Percentiles rank a stretch among this genome's conserved stretches.
Evolutionary conservation across 1,140 invertebrate species (phyloP).

Genomic region (Drosophila albomicans): DNA sequence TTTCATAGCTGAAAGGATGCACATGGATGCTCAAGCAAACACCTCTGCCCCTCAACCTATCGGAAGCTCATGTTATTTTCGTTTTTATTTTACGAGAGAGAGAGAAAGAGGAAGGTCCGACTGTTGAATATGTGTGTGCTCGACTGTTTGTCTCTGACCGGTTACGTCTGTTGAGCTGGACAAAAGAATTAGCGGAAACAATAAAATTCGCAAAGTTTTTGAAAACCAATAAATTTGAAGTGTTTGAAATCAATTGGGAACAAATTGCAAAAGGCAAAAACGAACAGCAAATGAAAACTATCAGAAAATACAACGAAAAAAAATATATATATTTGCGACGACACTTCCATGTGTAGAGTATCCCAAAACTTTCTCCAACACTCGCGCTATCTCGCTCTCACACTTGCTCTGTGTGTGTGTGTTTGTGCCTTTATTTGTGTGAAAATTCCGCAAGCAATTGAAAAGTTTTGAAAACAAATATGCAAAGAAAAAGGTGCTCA

Average conservation of each 20-base stretch:
- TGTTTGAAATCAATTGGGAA: constrained; percentile 81
- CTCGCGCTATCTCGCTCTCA: constrained; percentile 12
- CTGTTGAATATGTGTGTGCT: constrained; percentile 39
- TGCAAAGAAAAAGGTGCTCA: constrained; percentile 78
- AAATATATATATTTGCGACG: constrained; percentile 33
- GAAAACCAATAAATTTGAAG: constrained; percentile 82
- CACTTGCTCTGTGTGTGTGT: constrained; percentile 2
- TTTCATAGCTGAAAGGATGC: constrained; percentile 39
- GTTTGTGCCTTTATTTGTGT: constrained; percentile 48
- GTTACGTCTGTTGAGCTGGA: constrained; percentile 52
- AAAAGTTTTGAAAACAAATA: constrained; percentile 79
- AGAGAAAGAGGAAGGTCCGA: constrained; percentile 2
- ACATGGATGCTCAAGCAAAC: background rate
- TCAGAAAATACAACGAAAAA: constrained; percentile 18
- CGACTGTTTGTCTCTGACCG: constrained; percentile 23
- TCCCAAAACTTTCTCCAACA: constrained; percentile 27
- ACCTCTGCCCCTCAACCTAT: background rate
- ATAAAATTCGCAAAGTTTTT: constrained; percentile 79
- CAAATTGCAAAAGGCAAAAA: constrained; percentile 76
- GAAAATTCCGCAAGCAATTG: constrained; percentile 69
- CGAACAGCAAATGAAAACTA: constrained; percentile 41
- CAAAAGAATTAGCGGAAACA: constrained; percentile 82
- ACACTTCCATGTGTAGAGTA: constrained; percentile 42
- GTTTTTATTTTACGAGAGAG: background rate
- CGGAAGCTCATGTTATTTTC: background rate